These are phyloP conservation scores for Sylvicapra grimmia DNA, from an alignment of 2,113 vertebrate species.

Conservation along the genomic window DNA sequence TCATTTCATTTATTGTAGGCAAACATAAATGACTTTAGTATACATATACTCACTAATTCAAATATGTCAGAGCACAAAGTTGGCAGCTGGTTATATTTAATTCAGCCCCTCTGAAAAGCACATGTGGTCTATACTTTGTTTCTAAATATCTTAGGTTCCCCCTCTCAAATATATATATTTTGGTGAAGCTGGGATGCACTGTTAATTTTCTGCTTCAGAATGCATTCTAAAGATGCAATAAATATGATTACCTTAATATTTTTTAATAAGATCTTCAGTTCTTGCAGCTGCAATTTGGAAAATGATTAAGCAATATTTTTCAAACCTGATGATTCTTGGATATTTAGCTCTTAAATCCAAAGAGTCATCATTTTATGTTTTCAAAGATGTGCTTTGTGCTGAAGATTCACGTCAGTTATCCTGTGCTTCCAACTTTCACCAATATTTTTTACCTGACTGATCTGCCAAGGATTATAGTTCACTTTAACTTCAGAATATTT, in stretches of 20 bases:
- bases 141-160: conserved; percentile 59
- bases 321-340: conserved; percentile 66
- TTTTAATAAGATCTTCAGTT: conserved; percentile 74
- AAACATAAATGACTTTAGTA: conserved; percentile 85
- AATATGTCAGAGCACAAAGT: conserved; percentile 82
- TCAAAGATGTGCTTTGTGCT: conserved; percentile 50
- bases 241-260: conserved; percentile 75
- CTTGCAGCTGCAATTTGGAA: conserved; percentile 66
- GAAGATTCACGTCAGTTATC: conserved; percentile 51
- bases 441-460: conserved; percentile 13
- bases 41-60: conserved; percentile 78
- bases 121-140: conserved; percentile 72
- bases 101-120: conserved; percentile 72
- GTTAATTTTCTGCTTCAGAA: conserved; percentile 75
- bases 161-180: conserved; percentile 66
- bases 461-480: conserved; percentile 48
- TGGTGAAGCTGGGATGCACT: conserved; percentile 72
- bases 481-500: conserved; percentile 64
- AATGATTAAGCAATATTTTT: conserved; percentile 71
- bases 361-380: conserved; percentile 48
- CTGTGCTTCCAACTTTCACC: conserved; percentile 58
- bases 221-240: conserved; percentile 79
- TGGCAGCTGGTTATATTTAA: conserved; percentile 75
- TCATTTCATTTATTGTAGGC: conserved; percentile 98
- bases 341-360: conserved; percentile 43